These are phyloP conservation scores for Dermolepida albohirtum DNA, from an alignment of 2,888 invertebrate genomes.

Conservation along the genomic window DNA sequence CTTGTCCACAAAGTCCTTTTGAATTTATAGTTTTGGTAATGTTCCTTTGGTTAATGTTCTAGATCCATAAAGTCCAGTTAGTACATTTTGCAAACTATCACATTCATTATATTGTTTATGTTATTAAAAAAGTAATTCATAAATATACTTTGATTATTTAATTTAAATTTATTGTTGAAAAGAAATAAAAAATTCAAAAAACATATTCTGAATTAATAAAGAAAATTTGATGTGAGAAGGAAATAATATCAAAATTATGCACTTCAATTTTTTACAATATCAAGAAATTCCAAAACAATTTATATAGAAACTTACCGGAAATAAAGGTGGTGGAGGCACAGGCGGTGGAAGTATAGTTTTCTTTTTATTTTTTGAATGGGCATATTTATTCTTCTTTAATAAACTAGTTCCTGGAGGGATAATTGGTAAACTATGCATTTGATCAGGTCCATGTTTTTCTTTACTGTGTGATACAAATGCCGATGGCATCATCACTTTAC, in stretches of 20 bases:
- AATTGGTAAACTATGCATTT: slow-evolving; percentile 28
- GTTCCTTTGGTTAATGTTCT: too few species aligned
- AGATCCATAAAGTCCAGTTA: too few species aligned
- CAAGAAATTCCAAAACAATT: neutral
- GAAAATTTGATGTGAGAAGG: too few species aligned
- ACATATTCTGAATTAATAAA: too few species aligned
- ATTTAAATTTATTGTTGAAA: too few species aligned
- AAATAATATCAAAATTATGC: neutral
- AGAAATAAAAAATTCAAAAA: too few species aligned
- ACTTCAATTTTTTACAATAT: neutral
- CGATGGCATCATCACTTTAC: slow-evolving; percentile 56
- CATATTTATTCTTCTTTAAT: slow-evolving; percentile 55
- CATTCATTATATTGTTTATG: too few species aligned
- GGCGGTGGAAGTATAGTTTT: slow-evolving; percentile 53
- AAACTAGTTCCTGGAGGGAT: slow-evolving; percentile 43
- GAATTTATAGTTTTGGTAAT: too few species aligned
- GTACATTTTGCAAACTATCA: too few species aligned
- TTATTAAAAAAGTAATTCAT: too few species aligned
- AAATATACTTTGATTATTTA: too few species aligned
- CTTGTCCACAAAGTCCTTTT: too few species aligned
- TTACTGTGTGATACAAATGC: slow-evolving; percentile 38
- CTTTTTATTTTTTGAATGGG: slow-evolving; percentile 56
- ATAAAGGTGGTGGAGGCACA: slow-evolving; percentile 56
- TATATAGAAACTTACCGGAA: slow-evolving; percentile 53
- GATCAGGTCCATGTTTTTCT: slow-evolving; percentile 44